Base-by-base conservation (phyloP, 2,888 invertebrate species). In the Invenusta paracnida region DNA sequence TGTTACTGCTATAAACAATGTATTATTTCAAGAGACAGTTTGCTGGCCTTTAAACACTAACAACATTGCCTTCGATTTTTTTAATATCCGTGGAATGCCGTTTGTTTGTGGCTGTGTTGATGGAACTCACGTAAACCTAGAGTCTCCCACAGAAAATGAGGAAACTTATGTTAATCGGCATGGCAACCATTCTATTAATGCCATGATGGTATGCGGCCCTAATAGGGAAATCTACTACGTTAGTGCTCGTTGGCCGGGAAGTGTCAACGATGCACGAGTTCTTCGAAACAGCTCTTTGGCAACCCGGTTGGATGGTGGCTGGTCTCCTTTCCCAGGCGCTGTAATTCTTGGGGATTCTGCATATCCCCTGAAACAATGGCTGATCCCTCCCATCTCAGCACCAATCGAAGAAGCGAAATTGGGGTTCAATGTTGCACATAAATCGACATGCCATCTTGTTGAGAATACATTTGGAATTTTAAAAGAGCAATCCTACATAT, bases 211-310 rank as follows among this genome's bases (percentile, higher is more conserved):
- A 48, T 48, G 48, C 17, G 48, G 48, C 5, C 48, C 48, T 48
- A 48, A 48, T 48, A 48, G 48, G 48, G 48, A 48, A 48, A 48
- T 48, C 17, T 48, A 48, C 5, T 48, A 48, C 17, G 48, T 48
- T 48, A 87, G 81, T 83, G 84, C 87, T 11, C 66, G 29, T 30
- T 86, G 67, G 81, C 82, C 87, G 2, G 86, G 86, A 1, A 83
- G 82, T 23, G 87, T 86, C 0, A n/a, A 28, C 1, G 87, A 86
- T 87, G 31, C 86, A 25, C n/a, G 86, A 23, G 87, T 86, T 25
- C 79, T 86, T 17, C 82, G 86, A 13, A 83, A 85, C 29, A 82
- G 82, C 31, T 25, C 5, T 27, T 83, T 86, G 11, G 13, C 5
- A 5, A 23, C 29, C 1, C 1, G 23, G 1, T 83, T 86, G 0